Evolutionary conservation across 2,113 vertebrate genomes (phyloP).

Genomic region (Labrus mixtus): DNA sequence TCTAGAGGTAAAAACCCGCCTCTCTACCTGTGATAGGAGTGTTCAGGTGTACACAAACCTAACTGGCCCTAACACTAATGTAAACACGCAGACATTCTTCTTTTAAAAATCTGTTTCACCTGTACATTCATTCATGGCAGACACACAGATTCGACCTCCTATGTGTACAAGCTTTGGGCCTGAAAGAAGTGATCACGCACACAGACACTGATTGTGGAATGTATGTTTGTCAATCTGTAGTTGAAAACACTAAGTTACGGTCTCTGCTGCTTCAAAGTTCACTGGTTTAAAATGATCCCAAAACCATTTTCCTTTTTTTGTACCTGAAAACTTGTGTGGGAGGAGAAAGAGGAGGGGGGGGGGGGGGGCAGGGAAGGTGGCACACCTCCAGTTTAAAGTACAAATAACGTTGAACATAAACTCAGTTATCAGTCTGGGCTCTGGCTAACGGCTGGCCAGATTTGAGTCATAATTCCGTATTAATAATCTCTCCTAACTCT

Average conservation of each 20-base stretch:
- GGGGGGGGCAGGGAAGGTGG: not conserved
- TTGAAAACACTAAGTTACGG: slow-evolving; percentile 75
- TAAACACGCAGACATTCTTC: slow-evolving; percentile 61
- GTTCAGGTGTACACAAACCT: slow-evolving; percentile 58
- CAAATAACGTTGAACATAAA: slow-evolving; percentile 30
- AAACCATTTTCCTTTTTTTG: slow-evolving; percentile 62
- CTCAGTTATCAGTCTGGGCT: slow-evolving; percentile 1
- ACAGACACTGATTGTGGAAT: slow-evolving; percentile 71
- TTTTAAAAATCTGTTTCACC: slow-evolving; percentile 55
- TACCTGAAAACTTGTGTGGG: slow-evolving; percentile 61
- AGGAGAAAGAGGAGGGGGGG: not conserved
- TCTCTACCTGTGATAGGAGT: slow-evolving; percentile 58
- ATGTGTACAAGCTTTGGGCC: slow-evolving; percentile 57
- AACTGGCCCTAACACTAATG: slow-evolving; percentile 56
- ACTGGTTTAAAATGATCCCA: slow-evolving; percentile 73
- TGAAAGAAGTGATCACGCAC: slow-evolving; percentile 48
- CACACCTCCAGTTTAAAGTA: slow-evolving; percentile 43
- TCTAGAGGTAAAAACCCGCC: slow-evolving; percentile 70
- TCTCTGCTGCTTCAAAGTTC: slow-evolving; percentile 72
- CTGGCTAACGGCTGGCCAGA: not conserved
- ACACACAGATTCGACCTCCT: slow-evolving; percentile 42
- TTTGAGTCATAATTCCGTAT: slow-evolving; percentile 13
- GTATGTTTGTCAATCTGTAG: slow-evolving; percentile 63
- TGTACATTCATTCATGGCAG: slow-evolving; percentile 48
- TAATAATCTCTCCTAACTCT: slow-evolving; percentile 13